These are phyloP conservation scores for Drosophila paracracens DNA, from an alignment of 2,888 invertebrate genomes.

Conservation along the genomic window DNA sequence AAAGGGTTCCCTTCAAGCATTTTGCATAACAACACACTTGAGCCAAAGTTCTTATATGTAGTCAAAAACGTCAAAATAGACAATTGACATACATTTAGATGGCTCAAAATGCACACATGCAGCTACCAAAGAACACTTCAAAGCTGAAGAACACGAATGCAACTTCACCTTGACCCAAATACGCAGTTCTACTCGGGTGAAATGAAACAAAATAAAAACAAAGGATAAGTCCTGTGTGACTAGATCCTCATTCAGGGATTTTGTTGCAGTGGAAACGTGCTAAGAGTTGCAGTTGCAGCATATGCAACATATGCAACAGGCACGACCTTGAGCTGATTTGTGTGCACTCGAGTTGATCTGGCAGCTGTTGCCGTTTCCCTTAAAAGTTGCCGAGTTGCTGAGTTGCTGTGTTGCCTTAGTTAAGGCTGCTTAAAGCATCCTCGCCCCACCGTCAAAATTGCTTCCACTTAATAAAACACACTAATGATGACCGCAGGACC, in stretches of 20 bases:
- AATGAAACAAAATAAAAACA: constrained; percentile 18
- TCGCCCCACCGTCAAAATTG: constrained; percentile 35
- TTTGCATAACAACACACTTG: not conserved
- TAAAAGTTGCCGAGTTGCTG: constrained; percentile 8
- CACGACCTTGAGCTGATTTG: constrained; percentile 68
- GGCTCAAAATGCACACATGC: constrained; percentile 17
- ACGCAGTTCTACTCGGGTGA: constrained; percentile 8
- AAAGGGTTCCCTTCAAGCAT: not conserved
- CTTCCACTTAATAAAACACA: constrained; percentile 81
- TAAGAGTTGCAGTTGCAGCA: constrained; percentile 62
- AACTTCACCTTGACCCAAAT: constrained; percentile 73
- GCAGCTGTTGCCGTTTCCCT: constrained; percentile 28
- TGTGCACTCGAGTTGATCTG: constrained; percentile 24
- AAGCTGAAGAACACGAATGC: constrained; percentile 21
- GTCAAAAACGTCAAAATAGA: constrained; percentile 5
- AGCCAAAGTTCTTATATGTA: not conserved
- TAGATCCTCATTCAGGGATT: constrained; percentile 37
- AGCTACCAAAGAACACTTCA: constrained; percentile 4
- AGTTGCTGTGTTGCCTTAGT: constrained; percentile 33
- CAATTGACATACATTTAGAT: constrained; percentile 52
- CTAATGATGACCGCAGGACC: constrained; percentile 79
- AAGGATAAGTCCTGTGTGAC: constrained; percentile 36
- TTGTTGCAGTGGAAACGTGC: constrained; percentile 52
- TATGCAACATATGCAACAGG: constrained; percentile 56
- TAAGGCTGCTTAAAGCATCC: constrained; percentile 29